Evolutionary conservation across 2,113 vertebrate species (phyloP).

Genomic region (Euleptes europaea): DNA sequence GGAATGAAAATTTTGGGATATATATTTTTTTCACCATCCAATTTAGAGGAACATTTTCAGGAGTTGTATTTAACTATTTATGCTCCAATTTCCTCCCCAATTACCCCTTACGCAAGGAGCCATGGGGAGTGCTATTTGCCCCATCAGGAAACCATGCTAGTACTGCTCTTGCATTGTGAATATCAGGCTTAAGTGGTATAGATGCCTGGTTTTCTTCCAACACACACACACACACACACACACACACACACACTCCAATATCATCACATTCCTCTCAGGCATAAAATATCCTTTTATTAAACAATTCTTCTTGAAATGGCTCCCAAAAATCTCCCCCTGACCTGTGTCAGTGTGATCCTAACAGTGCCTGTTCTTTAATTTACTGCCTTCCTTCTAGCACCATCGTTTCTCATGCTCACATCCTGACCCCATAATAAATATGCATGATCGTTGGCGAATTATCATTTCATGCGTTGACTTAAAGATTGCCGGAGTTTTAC

Average conservation of each 20-base stretch:
- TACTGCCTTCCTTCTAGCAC: neutral
- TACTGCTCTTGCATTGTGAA: neutral
- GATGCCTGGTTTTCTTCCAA: neutral
- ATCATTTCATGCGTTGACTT: too few species aligned
- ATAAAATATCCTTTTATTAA: neutral
- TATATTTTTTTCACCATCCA: too few species aligned
- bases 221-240: too few species aligned
- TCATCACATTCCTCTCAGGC: neutral
- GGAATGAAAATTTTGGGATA: too few species aligned
- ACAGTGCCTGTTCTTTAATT: neutral
- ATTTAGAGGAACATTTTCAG: too few species aligned
- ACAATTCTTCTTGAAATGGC: neutral
- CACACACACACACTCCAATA: too few species aligned
- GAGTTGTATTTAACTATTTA: too few species aligned
- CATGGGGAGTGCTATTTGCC: too few species aligned
- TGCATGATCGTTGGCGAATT: neutral
- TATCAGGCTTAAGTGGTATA: neutral
- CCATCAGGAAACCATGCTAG: too few species aligned
- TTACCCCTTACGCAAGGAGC: too few species aligned
- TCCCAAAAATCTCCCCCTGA: neutral
- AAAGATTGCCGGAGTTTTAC: neutral
- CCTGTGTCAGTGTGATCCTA: neutral
- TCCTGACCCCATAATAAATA: neutral
- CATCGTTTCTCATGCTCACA: neutral
- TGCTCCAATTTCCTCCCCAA: too few species aligned